Evolutionary conservation across 2,797 vertebrate genomes (phyloP), one percentile per base, ranked within the genome.

Genomic region (Aeoliscus strigatus): DNA sequence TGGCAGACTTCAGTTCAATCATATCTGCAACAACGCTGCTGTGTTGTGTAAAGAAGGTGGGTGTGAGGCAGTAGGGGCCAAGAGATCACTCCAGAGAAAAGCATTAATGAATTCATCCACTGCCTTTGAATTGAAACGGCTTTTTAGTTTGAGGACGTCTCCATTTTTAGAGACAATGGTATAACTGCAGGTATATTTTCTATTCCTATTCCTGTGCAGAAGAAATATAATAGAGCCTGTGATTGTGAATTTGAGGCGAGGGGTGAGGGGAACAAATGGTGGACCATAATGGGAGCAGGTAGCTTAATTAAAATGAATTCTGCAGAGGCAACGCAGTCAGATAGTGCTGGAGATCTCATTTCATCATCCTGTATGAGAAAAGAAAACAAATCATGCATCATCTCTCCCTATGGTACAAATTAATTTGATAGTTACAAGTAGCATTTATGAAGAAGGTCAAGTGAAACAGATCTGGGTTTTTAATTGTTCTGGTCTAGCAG

Each of bases 251-350:
- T 2, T 8, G 32, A 9, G 31, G 6, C 11, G n/a, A 6, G 6
- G 15, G 8, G 24, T 44, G 8, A 23, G 11, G 41, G 0, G 6
- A 14, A 46, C 56, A 34, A 41, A n/a, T n/a, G 14, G 13, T 32
- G 27, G 42, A 21, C 24, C 33, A 44, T 16, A 30, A 48, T 40
- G 33, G 39, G 38, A 46, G 16, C 14, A 37, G 43, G 23, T 9
- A 51, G 29, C 52, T 48, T 17, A 21, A 63, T 70, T 57, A 14
- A 52, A 43, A 54, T 45, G 3, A 63, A 60, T 50, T 42, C 46
- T 66, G 41, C 27, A 52, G 31, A 26, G 29, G 33, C 10, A 14
- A 60, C 32, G 10, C 15, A 46, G 23, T 72, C 42, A 48, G 37
- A 54, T 27, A 27, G 17, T 30, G 42, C 2, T 8, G 8, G 12